Conservation (phyloP, 92 coral and sea anemone genomes). For the Isaurus tuberculatus region DNA sequence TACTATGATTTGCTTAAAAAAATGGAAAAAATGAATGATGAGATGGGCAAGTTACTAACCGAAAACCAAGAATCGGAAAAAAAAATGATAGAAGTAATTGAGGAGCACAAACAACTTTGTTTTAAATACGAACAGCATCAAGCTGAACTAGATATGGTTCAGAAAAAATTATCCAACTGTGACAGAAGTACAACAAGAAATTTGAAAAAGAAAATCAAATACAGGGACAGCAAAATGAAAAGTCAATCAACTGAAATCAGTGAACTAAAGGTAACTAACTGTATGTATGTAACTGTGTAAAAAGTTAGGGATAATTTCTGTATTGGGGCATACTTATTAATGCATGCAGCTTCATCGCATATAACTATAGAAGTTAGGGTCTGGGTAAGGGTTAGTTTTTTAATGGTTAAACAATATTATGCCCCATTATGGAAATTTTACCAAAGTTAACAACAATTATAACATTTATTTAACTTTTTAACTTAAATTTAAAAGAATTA, state of each 20-base stretch:
- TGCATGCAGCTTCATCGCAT: no score
- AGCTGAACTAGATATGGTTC: conserved; percentile 9
- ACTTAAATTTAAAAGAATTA: no score
- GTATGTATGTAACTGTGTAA: background rate
- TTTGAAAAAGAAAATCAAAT: conserved; percentile 9
- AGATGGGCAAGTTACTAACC: background rate
- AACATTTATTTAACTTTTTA: no score
- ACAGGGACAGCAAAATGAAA: background rate
- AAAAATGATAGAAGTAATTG: background rate
- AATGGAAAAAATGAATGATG: conserved; percentile 30
- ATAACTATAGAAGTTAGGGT: no score
- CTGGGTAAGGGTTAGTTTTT: no score
- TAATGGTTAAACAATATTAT: no score
- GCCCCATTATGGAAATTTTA: no score
- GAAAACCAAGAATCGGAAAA: conserved; percentile 29
- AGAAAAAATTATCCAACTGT: background rate
- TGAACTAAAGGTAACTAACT: background rate
- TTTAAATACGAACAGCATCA: conserved; percentile 2
- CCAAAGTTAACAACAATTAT: no score
- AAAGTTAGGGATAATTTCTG: background rate
- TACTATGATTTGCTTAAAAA: background rate
- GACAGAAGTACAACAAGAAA: conserved; percentile 2
- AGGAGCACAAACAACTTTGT: background rate
- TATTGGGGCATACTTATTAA: no score
- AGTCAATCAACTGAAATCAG: conserved; percentile 2